Conservation (phyloP, 2,888 invertebrate genomes). For the Latrodectus elegans region DNA sequence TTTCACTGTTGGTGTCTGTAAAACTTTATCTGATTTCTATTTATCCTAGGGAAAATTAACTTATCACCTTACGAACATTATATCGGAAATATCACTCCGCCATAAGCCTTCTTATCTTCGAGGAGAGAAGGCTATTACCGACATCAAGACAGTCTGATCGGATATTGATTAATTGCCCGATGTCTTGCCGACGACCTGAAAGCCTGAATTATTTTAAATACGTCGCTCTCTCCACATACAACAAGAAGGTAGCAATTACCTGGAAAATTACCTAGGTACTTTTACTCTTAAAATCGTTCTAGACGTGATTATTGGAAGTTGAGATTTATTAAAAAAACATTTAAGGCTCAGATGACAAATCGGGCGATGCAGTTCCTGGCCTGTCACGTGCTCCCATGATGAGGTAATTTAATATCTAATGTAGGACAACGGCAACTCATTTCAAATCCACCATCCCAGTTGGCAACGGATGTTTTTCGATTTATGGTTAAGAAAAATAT, state of each 20-base stretch:
- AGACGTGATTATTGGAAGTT: constrained; percentile 21
- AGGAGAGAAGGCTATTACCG: constrained; percentile 18
- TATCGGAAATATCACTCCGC: not conserved
- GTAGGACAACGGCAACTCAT: too few relatives aligned
- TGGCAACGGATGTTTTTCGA: too few relatives aligned
- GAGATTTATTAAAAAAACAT: constrained; percentile 42
- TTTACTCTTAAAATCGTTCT: constrained; percentile 27
- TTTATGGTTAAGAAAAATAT: too few relatives aligned
- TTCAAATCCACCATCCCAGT: too few relatives aligned
- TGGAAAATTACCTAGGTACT: constrained; percentile 37
- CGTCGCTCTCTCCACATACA: constrained; percentile 49
- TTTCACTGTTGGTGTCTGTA: too few relatives aligned
- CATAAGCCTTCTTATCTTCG: not conserved
- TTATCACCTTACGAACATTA: too few relatives aligned
- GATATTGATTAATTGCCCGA: constrained; percentile 52
- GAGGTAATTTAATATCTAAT: too few relatives aligned
- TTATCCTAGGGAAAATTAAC: too few relatives aligned
- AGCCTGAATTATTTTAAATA: constrained; percentile 62
- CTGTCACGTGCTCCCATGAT: too few relatives aligned
- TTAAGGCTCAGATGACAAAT: constrained; percentile 2
- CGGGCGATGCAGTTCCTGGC: too few relatives aligned
- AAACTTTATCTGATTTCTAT: too few relatives aligned
- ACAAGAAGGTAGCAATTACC: constrained; percentile 66
- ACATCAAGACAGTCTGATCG: constrained; percentile 56
- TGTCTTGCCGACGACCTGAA: constrained; percentile 14